Evolutionary conservation across 2,113 vertebrate genomes (phyloP), one percentile per base, ranked within the genome.

Genomic region (Cyrtonyx montezumae): DNA sequence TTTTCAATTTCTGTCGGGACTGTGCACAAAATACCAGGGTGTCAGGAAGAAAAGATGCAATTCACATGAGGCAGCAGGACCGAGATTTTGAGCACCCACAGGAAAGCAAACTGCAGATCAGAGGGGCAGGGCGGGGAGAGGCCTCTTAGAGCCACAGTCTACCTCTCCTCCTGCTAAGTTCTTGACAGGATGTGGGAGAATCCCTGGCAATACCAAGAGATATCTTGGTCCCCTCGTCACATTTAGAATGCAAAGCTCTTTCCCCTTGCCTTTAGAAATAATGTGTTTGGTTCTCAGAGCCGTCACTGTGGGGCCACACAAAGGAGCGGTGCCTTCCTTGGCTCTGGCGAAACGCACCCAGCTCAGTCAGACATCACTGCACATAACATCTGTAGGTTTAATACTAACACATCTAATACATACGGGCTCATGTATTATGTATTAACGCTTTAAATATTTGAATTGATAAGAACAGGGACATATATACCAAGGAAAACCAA

Each of bases 101-200:
- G 91, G 51, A 96, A 95, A 85, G 70, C 23, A 18, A 13, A 10
- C 49, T 82, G 76, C 62, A 69, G 67, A 79, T 55, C 55, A 67
- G 82, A 92, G 87, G 81, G 79, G 77, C 49, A n/a, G 26, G 62
- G 81, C 62, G 82, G 79, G 67, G 87, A 87, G 53, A 61, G n/a
- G 40, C 11, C 2, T 0, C 48, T 81, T 45, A 79, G 92, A 89
- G 84, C 45, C 32, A 42, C 53, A 70, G 55, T 51, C 58, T 37
- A 87, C 68, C 82, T 75, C 23, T 28, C 20, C 59, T 83, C 76
- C 0, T 0, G 58, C 0, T 62, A 90, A 84, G 42, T 59, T 93
- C 66, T 88, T 91, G 91, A 81, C 91, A 95, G 63, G n/a, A 90
- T 79, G 87, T 7, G n/a, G 94, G 84, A 87, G 87, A 96, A 84